phyloP scores from a whole-genome alignment of 2,797 vertebrate genomes.

The Pseudotriccus pelzelni region DNA sequence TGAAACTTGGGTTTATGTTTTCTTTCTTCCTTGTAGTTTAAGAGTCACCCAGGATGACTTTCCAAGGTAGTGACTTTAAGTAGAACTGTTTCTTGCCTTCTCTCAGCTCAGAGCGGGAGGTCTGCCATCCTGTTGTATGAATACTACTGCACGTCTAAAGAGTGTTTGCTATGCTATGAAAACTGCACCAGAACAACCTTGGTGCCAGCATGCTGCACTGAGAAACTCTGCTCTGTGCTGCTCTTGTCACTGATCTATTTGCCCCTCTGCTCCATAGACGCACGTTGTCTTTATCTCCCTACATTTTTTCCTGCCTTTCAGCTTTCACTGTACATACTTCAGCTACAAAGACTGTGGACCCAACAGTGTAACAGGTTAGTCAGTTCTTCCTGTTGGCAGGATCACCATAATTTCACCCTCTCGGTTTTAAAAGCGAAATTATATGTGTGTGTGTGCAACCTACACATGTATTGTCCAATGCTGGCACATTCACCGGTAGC shows the following conservation, averaged over 20 bases:
- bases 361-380: neutral
- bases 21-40: neutral
- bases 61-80: neutral
- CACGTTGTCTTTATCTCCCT: neutral
- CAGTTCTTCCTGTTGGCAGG: neutral
- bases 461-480: neutral
- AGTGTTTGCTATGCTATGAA: neutral
- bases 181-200: neutral
- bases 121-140: neutral
- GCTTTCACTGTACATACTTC: neutral
- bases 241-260: neutral
- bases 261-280: neutral
- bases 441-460: rapidly evolving
- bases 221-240: neutral
- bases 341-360: neutral
- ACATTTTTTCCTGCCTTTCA: neutral
- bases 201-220: neutral
- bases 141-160: neutral
- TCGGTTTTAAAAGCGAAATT: neutral
- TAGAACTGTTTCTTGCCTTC: neutral
- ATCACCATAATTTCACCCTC: neutral
- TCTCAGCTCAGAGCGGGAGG: neutral
- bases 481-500: neutral
- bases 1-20: neutral
- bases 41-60: neutral